Percentiles rank a stretch among this genome's conserved stretches.
Conservation (phyloP, 2,888 invertebrate genomes). For the Melieria crassipennis region DNA sequence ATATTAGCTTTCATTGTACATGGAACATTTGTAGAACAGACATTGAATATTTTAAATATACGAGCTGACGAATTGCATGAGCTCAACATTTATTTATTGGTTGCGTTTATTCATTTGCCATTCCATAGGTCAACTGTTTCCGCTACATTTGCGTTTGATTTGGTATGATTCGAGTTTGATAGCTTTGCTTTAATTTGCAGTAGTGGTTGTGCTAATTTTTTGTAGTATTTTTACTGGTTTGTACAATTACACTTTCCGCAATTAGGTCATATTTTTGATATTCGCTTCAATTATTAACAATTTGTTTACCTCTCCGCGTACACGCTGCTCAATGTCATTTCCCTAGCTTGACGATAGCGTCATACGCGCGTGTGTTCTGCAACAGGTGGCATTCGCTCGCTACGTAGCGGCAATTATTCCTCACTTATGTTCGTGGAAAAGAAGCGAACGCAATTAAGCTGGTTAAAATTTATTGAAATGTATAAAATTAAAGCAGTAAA, state of each 20-base stretch:
- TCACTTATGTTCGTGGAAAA: constrained; percentile 6
- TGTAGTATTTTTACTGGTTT: constrained; percentile 38
- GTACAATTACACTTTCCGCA: constrained; percentile 43
- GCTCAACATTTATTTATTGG: too few relatives aligned
- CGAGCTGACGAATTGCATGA: too few relatives aligned
- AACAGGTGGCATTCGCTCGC: constrained; percentile 28
- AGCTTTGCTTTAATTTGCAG: background rate
- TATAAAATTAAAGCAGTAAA: constrained; percentile 34
- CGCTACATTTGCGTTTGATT: too few relatives aligned
- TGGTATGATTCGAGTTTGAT: too few relatives aligned
- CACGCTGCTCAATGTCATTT: constrained; percentile 19
- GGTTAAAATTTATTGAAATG: constrained; percentile 52
- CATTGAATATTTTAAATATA: too few relatives aligned
- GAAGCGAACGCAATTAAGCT: constrained; percentile 43
- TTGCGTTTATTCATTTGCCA: too few relatives aligned
- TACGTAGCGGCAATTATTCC: constrained; percentile 16
- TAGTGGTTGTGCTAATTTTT: constrained; percentile 35
- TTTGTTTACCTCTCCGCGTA: background rate
- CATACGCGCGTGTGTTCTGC: background rate
- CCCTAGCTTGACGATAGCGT: background rate
- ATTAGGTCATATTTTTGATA: constrained; percentile 50
- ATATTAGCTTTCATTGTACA: too few relatives aligned
- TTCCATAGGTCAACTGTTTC: too few relatives aligned
- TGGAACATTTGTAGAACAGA: too few relatives aligned
- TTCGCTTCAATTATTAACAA: constrained; percentile 37